Percentiles rank a stretch among this genome's conserved stretches.
These are phyloP conservation scores for Austrofundulus limnaeus DNA, from an alignment of 2,113 vertebrate species.

Conservation along the genomic window DNA sequence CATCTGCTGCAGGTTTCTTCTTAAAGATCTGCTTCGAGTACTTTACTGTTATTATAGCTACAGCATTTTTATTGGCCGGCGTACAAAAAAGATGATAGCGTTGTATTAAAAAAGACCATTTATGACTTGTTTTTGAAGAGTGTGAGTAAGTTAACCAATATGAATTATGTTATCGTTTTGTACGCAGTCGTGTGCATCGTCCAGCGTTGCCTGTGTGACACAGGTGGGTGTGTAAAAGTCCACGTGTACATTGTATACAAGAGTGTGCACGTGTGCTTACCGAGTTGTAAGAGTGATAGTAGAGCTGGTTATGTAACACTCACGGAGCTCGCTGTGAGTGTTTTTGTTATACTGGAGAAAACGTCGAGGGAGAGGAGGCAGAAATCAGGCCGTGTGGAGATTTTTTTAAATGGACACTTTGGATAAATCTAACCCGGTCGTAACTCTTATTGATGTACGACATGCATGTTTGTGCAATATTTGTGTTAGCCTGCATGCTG, in stretches of 20 bases:
- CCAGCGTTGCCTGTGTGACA: conserved; percentile 41
- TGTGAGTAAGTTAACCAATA: not conserved
- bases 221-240: conserved; percentile 36
- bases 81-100: no score
- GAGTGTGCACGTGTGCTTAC: conserved; percentile 26
- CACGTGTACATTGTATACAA: conserved; percentile 37
- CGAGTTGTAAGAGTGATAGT: conserved; percentile 15
- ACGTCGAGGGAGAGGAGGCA: conserved; percentile 11
- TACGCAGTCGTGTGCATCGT: not conserved
- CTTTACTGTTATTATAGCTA: not conserved
- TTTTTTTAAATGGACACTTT: conserved; percentile 38
- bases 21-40: not conserved
- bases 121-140: not conserved
- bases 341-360: conserved; percentile 19
- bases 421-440: conserved; percentile 24
- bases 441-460: conserved; percentile 4
- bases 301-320: conserved; percentile 60
- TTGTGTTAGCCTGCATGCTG: conserved; percentile 6
- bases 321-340: no score
- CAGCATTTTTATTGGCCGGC: no score
- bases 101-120: no score
- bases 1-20: conserved; percentile 7
- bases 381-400: conserved; percentile 33
- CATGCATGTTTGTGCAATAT: not conserved
- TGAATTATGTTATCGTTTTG: not conserved